Evolutionary conservation across 2,888 invertebrate species (phyloP), one percentile per base, ranked within the genome.

Genomic region (Chrysomela aeneicollis): DNA sequence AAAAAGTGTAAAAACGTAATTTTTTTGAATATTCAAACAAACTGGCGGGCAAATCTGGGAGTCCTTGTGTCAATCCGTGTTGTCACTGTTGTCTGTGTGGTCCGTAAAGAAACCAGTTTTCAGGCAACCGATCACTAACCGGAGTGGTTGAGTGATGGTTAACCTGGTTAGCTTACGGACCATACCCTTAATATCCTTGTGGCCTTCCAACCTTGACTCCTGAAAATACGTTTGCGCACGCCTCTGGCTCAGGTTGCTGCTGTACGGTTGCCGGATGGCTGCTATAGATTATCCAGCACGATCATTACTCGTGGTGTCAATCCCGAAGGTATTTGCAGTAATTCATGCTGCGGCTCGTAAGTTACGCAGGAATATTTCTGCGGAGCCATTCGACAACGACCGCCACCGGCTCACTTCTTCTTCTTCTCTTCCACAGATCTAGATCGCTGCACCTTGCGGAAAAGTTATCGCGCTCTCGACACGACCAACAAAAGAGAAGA

Each of bases 231-330:
- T 26, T 5, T n/a, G 17, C 37, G 55, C 21, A 63, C 63, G 52
- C 63, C 59, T 53, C 32, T 63, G 63, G 32, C 19, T 17, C 30
- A 42, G 53, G 52, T 37, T 54, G 62, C 60, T 64, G 62, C 63
- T 30, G 65, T 59, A 65, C 65, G 60, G 67, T 69, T 67, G 66
- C 62, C 60, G 71, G 71, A 72, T 70, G 67, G 69, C 67, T 71
- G 57, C 69, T 67, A 74, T 72, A 69, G 73, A 74, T 75, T 73
- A 74, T 74, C 72, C 75, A 50, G 63, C 73, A 73, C 74, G 73
- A 75, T 75, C 71, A 71, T 73, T 73, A 73, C 69, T 73, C 71
- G 72, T 52, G 50, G 66, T 71, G 73, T 71, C 73, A 73, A 73
- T 73, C 72, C 70, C 46, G 60, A 61, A 64, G 72, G 73, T 70